Evolutionary conservation across 2,113 vertebrate genomes (phyloP).

Genomic region (Cinclus cinclus): DNA sequence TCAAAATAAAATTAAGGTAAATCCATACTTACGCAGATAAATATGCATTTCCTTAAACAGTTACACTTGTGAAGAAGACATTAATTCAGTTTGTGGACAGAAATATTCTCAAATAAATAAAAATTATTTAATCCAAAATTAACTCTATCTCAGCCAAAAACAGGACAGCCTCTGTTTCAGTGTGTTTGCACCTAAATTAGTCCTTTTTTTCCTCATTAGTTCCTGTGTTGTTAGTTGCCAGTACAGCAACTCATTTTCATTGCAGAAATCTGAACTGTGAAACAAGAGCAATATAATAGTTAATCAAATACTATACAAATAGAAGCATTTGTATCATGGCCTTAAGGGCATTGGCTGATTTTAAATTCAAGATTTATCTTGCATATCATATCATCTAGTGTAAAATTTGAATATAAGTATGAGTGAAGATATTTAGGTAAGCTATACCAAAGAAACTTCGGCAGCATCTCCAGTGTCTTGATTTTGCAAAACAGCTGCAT

Average conservation of each 20-base stretch:
- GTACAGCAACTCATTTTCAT: background rate
- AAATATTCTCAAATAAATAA: background rate
- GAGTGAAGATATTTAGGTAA: background rate
- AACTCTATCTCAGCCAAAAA: background rate
- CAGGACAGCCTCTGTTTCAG: background rate
- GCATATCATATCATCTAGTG: background rate
- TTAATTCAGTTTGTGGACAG: background rate
- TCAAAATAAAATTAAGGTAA: background rate
- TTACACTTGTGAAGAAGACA: background rate
- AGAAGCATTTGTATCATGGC: background rate
- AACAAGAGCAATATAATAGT: constrained; percentile 23
- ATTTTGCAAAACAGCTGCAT: background rate
- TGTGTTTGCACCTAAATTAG: background rate
- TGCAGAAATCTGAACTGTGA: background rate
- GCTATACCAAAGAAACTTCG: background rate
- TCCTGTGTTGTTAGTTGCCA: background rate
- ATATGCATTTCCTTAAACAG: background rate
- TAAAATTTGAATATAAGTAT: constrained; percentile 23
- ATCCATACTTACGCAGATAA: background rate
- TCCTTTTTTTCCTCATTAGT: background rate
- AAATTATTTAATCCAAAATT: background rate
- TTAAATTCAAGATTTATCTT: constrained; percentile 26
- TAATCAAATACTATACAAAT: constrained; percentile 25
- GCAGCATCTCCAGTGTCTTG: background rate
- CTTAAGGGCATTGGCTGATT: constrained; percentile 9